Evolutionary conservation across 2,113 vertebrate genomes (phyloP).

Genomic region (Anolis carolinensis): DNA sequence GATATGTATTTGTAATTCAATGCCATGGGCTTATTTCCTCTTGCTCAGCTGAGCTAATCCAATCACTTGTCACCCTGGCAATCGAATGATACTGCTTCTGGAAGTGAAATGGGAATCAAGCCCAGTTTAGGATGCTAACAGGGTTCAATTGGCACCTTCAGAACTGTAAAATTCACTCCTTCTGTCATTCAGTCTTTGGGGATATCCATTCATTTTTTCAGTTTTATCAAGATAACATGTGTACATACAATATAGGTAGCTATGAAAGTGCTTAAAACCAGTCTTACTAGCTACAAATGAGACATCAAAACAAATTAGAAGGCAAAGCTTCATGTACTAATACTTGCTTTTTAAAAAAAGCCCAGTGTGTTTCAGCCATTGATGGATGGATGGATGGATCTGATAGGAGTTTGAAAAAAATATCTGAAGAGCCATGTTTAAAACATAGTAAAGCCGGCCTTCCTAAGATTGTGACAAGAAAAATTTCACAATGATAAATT

Average conservation of each 20-base stretch:
- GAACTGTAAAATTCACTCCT: neutral
- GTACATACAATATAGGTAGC: neutral
- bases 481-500: too few species aligned
- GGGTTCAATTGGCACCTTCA: neutral
- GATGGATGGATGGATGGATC: neutral
- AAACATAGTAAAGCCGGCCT: too few species aligned
- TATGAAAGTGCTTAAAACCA: neutral
- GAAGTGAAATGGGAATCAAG: neutral
- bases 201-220: neutral
- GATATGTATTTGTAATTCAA: neutral
- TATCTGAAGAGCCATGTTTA: too few species aligned
- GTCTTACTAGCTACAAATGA: neutral
- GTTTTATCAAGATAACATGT: neutral
- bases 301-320: too few species aligned
- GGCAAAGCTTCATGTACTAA: too few species aligned
- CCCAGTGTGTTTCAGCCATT: too few species aligned
- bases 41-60: neutral
- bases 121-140: neutral
- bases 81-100: neutral
- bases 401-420: too few species aligned
- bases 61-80: neutral
- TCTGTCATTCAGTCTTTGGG: neutral
- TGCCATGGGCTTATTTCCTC: neutral
- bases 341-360: too few species aligned
- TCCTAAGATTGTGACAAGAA: too few species aligned